Percentiles rank a stretch among this genome's conserved stretches.
phyloP scores from a whole-genome alignment of 2,888 invertebrate genomes.

The Meghimatium bilineatum region DNA sequence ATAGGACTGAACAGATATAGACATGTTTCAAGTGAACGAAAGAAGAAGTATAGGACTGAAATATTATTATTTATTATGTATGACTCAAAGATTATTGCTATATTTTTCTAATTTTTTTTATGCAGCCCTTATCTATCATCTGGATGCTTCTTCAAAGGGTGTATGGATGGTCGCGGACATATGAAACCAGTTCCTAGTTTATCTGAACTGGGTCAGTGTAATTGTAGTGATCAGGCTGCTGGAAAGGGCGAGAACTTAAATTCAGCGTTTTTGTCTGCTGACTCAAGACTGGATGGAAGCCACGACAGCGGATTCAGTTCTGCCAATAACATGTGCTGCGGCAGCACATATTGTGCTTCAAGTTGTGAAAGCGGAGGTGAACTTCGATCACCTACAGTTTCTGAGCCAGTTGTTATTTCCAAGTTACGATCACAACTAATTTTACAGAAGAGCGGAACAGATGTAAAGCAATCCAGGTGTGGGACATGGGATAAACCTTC shows the following conservation, averaged over 20 bases:
- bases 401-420: slow-evolving; percentile 37
- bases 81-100: no score
- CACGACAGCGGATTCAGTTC: slow-evolving; percentile 64
- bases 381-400: slow-evolving; percentile 60
- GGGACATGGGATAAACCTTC: slow-evolving; percentile 20
- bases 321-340: slow-evolving; percentile 73
- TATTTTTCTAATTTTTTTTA: not conserved
- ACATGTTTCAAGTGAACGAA: no score
- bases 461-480: not conserved
- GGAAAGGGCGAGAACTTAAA: not conserved
- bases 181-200: not conserved
- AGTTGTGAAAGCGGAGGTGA: slow-evolving; percentile 73
- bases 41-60: no score
- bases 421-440: not conserved
- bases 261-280: not conserved
- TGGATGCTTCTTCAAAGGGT: slow-evolving; percentile 42
- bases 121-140: slow-evolving; percentile 59
- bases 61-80: no score
- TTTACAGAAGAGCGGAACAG: not conserved
- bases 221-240: not conserved
- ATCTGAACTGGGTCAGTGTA: not conserved
- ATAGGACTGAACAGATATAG: no score
- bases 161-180: not conserved
- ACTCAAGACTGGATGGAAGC: slow-evolving; percentile 67
- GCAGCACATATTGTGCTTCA: slow-evolving; percentile 76